Conservation (phyloP, 2,113 vertebrate genomes). For the Monarcha castaneiventris region DNA sequence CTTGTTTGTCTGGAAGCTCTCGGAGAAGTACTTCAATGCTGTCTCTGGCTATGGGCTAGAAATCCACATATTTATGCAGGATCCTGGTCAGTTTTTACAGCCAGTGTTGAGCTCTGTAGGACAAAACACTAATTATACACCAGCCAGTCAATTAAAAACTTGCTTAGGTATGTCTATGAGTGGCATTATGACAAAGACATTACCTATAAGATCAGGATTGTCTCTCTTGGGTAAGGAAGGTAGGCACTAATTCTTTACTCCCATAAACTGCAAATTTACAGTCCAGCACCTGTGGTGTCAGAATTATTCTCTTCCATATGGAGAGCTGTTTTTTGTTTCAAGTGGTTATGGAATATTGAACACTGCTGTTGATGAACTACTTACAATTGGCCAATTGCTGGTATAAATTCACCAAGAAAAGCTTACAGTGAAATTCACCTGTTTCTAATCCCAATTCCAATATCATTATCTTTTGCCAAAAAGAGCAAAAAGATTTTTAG, state of each 20-base stretch:
- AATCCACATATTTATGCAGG: not conserved
- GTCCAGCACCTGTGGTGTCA: not conserved
- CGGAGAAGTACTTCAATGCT: not conserved
- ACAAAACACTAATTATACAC: not conserved
- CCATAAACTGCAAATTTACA: not conserved
- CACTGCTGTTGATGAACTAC: not conserved
- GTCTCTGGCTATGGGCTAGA: not conserved
- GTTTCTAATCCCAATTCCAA: not conserved
- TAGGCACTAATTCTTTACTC: not conserved
- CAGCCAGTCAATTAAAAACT: not conserved
- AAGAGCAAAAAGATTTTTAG: constrained; percentile 26
- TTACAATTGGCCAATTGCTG: not conserved
- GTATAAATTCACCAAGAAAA: not conserved
- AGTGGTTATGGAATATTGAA: not conserved
- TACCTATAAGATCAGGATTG: not conserved
- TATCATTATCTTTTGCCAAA: not conserved
- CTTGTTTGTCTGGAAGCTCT: not conserved
- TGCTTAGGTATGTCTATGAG: not conserved
- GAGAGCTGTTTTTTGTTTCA: not conserved
- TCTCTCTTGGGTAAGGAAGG: not conserved
- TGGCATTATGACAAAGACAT: not conserved
- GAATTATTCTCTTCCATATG: not conserved
- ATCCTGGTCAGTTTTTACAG: not conserved
- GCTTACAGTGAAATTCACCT: not conserved
- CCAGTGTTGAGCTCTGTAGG: not conserved